These are phyloP conservation scores for Lordiphosa mommai DNA, from an alignment of 1,140 invertebrate species.

Conservation along the genomic window DNA sequence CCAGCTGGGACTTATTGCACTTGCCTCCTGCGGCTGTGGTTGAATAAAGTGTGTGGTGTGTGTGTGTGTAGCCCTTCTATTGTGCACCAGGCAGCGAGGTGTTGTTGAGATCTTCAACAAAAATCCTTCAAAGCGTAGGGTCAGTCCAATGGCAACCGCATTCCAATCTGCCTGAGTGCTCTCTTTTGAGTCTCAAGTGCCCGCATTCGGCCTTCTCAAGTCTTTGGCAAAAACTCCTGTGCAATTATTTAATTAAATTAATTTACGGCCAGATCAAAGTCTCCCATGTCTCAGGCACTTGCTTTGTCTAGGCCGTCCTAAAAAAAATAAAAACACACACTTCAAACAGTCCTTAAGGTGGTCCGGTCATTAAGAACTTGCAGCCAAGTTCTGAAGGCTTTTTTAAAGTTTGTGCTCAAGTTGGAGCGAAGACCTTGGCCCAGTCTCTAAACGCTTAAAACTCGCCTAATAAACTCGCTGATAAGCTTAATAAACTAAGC, in stretches of 20 bases:
- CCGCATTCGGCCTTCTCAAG: not conserved
- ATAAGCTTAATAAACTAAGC: conserved; percentile 61
- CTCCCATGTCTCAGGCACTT: not conserved
- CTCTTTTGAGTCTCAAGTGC: conserved; percentile 18
- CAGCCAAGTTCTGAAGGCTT: conserved; percentile 1
- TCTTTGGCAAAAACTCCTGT: conserved; percentile 9
- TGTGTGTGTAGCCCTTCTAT: conserved; percentile 11
- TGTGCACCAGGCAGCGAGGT: conserved; percentile 22
- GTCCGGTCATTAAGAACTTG: not conserved
- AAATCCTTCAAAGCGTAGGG: conserved; percentile 11
- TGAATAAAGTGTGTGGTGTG: conserved; percentile 12
- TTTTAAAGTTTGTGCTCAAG: not conserved
- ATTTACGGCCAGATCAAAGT: conserved; percentile 38
- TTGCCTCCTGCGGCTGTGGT: conserved; percentile 25
- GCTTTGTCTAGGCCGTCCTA: conserved; percentile 1
- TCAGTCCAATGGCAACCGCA: conserved; percentile 22
- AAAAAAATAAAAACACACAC: conserved; percentile 7
- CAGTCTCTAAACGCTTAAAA: conserved; percentile 40
- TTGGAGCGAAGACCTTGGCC: conserved; percentile 5
- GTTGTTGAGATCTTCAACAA: conserved; percentile 21
- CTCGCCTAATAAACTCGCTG: conserved; percentile 46
- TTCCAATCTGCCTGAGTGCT: conserved; percentile 42
- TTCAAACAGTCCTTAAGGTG: conserved; percentile 13
- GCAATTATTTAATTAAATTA: conserved; percentile 52
- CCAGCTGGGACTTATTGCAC: conserved; percentile 10